phyloP scores from a whole-genome alignment of 2,888 invertebrate genomes.

The Eupithecia abbreviata region DNA sequence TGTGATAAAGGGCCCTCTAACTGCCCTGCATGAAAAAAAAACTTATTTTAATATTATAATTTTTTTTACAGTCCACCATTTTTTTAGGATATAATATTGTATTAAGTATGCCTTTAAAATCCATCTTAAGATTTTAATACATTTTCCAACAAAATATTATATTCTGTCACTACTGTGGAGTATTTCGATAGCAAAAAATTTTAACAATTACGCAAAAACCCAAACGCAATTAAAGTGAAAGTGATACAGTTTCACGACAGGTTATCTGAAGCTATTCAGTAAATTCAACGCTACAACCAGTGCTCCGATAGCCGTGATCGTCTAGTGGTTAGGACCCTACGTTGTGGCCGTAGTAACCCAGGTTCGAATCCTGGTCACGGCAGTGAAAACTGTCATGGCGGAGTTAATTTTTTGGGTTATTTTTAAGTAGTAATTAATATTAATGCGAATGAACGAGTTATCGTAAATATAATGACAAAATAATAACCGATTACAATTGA shows the following conservation, averaged over 20 bases:
- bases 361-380: conserved; percentile 90
- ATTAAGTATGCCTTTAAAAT: no score
- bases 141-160: neutral
- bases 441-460: neutral
- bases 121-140: neutral
- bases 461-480: neutral
- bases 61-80: no score
- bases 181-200: neutral
- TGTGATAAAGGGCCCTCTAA: no score
- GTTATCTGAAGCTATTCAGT: neutral
- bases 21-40: no score
- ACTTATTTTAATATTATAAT: no score
- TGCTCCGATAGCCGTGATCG: conserved; percentile 86
- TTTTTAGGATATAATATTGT: no score
- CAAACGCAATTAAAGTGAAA: conserved; percentile 24
- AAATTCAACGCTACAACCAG: conserved; percentile 2
- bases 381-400: conserved; percentile 64
- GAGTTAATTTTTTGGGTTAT: conserved; percentile 36
- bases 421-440: neutral
- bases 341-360: conserved; percentile 91
- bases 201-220: conserved; percentile 9
- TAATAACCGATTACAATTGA: neutral
- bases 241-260: conserved; percentile 9
- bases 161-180: neutral
- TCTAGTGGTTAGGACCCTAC: conserved; percentile 89